These are phyloP conservation scores for Hypsibius dujardini DNA, from an alignment of 1,140 invertebrate genomes.

Conservation along the genomic window DNA sequence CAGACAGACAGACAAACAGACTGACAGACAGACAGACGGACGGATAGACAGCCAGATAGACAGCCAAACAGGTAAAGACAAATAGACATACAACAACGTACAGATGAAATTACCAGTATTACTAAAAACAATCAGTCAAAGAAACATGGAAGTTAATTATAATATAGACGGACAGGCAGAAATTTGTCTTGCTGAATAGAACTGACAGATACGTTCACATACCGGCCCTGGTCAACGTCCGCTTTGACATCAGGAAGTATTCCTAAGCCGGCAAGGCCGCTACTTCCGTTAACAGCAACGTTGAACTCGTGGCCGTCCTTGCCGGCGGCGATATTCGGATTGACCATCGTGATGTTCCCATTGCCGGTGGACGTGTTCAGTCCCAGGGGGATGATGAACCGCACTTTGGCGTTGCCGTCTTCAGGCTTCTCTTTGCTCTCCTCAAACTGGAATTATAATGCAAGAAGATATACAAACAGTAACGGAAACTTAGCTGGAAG, in stretches of 20 bases:
- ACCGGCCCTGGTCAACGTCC: slow-evolving; percentile 10
- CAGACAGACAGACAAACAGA: no score
- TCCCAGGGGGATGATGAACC: not conserved
- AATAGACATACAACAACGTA: no score
- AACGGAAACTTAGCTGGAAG: no score
- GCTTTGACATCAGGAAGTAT: not conserved
- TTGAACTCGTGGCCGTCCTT: not conserved
- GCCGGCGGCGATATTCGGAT: not conserved
- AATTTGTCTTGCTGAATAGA: no score
- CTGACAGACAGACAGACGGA: no score
- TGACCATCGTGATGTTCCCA: slow-evolving; percentile 7
- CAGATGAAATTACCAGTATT: no score
- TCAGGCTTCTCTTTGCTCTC: not conserved
- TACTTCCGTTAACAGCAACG: not conserved
- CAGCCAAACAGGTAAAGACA: no score
- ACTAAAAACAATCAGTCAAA: not conserved
- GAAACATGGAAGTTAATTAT: not conserved
- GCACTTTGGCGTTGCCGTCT: slow-evolving; percentile 13
- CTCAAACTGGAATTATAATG: not conserved
- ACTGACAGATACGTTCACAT: not conserved
- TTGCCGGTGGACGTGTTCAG: not conserved
- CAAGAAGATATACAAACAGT: not conserved
- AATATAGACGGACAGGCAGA: no score
- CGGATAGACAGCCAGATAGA: no score
- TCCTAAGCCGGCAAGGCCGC: not conserved